Percentiles rank a stretch among this genome's conserved stretches.
Conservation (phyloP, 2,113 vertebrate genomes). For the Nestor notabilis region DNA sequence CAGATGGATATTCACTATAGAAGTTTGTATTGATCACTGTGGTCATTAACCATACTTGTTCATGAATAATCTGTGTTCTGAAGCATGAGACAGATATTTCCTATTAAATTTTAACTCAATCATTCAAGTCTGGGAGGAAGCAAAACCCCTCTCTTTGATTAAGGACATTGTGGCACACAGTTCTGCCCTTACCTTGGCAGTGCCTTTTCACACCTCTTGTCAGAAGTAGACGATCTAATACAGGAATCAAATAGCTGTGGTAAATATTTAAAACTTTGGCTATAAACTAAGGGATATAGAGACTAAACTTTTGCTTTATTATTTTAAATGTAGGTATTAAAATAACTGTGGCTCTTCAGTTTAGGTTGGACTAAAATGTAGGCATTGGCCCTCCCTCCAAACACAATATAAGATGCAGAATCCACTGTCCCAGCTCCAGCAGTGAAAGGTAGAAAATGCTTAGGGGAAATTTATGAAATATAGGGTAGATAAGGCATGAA, state of each 20-base stretch:
- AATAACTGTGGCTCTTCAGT: not conserved
- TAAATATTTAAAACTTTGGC: not conserved
- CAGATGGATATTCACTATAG: not conserved
- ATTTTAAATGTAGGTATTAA: not conserved
- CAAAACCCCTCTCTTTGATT: not conserved
- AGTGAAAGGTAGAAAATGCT: not conserved
- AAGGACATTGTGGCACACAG: not conserved
- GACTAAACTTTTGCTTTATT: not conserved
- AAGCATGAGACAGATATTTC: not conserved
- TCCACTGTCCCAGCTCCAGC: not conserved
- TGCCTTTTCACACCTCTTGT: not conserved
- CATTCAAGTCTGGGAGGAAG: not conserved
- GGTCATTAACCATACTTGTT: not conserved
- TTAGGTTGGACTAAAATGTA: not conserved
- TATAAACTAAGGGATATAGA: not conserved
- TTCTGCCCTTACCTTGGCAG: not conserved
- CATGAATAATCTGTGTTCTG: not conserved
- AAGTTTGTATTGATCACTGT: not conserved
- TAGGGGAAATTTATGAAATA: not conserved
- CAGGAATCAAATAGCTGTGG: not conserved
- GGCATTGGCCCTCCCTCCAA: not conserved
- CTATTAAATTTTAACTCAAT: not conserved
- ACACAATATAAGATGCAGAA: not conserved
- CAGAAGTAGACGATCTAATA: not conserved
- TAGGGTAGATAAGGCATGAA: not conserved